These are phyloP conservation scores for Watsonalla cultraria DNA, from an alignment of 2,888 invertebrate species.

Conservation along the genomic window DNA sequence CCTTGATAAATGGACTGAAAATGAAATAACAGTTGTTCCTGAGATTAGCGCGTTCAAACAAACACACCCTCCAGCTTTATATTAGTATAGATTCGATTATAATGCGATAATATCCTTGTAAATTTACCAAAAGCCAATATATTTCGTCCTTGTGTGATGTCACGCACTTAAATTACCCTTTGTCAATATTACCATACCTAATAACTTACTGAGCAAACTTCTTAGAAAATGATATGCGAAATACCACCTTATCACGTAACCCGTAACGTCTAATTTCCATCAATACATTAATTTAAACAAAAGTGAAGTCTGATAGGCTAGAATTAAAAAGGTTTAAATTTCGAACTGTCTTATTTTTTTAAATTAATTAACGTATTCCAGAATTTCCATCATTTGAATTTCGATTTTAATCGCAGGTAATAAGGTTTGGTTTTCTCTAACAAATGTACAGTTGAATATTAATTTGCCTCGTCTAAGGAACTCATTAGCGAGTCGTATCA, in stretches of 20 bases:
- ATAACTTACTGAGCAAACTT: constrained; percentile 17
- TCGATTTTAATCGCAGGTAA: not conserved
- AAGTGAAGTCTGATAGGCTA: no score
- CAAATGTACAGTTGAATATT: constrained; percentile 3
- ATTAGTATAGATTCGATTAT: no score
- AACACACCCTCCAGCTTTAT: no score
- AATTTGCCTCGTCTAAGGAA: constrained; percentile 1
- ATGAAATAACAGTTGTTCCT: no score
- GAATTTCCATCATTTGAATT: not conserved
- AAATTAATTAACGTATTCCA: no score
- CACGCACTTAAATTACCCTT: constrained; percentile 16
- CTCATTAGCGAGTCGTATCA: constrained; percentile 12
- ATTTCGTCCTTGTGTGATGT: constrained; percentile 17
- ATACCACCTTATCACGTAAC: constrained; percentile 6
- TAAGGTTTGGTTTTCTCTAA: constrained; percentile 1
- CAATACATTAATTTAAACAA: no score
- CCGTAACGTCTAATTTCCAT: not conserved
- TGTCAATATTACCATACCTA: constrained; percentile 17
- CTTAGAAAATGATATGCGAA: constrained; percentile 12
- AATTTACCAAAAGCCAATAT: constrained; percentile 16
- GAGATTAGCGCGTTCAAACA: no score
- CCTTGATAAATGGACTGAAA: no score
- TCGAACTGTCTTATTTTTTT: no score
- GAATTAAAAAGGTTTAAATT: no score
- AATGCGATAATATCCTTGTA: no score